Evolutionary conservation across 2,113 vertebrate species (phyloP).

Genomic region (Hippolais icterina): DNA sequence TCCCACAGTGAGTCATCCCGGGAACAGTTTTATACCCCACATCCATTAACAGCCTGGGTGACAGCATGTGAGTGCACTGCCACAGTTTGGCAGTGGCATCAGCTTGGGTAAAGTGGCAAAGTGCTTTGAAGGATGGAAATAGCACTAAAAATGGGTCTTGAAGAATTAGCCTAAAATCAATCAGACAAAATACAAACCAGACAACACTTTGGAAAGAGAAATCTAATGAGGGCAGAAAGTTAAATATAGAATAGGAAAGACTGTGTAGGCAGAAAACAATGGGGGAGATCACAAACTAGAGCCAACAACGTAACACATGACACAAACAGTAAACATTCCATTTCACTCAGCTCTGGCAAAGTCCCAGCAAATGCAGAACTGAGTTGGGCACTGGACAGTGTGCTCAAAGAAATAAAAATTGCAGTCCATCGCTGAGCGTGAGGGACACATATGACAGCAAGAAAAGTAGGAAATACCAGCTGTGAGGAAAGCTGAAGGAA

Average conservation of each 20-base stretch:
- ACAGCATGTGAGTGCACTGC: background rate
- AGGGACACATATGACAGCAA: background rate
- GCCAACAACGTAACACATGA: background rate
- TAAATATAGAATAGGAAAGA: background rate
- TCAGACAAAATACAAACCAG: background rate
- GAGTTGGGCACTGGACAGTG: background rate
- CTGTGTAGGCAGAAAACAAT: background rate
- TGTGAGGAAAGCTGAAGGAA: background rate
- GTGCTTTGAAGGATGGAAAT: background rate
- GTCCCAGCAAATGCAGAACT: background rate
- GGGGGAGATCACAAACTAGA: background rate
- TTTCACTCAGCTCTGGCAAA: background rate
- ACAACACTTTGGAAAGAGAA: background rate
- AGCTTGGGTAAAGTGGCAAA: background rate
- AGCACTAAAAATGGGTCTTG: background rate
- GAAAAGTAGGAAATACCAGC: background rate
- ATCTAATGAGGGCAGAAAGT: background rate
- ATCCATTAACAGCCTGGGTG: background rate
- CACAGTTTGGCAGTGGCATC: background rate
- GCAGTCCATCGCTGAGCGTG: fast-evolving
- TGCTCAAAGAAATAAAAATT: background rate
- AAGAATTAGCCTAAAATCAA: background rate
- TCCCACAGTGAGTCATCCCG: background rate
- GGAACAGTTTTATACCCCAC: background rate
- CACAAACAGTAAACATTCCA: background rate